Evolutionary conservation across 1,140 invertebrate species (phyloP).

Genomic region (Brachionus koreanus): DNA sequence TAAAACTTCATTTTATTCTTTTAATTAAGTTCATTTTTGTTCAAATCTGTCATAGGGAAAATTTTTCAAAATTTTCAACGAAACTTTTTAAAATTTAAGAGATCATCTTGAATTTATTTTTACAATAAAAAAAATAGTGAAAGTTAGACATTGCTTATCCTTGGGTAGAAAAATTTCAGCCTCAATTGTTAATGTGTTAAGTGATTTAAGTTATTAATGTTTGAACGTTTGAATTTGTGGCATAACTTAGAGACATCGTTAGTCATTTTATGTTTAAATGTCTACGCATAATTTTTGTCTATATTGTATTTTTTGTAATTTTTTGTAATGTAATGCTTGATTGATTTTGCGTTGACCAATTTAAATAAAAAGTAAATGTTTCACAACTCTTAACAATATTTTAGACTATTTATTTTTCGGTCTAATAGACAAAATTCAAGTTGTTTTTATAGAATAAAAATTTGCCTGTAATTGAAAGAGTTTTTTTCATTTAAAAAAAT

Average conservation of each 20-base stretch:
- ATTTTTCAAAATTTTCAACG: background rate
- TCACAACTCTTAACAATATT: background rate
- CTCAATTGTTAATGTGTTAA: background rate
- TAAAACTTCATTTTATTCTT: background rate
- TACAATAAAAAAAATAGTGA: background rate
- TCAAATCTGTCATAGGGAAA: background rate
- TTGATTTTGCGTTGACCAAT: background rate
- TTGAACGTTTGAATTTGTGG: background rate
- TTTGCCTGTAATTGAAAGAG: background rate
- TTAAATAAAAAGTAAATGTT: background rate
- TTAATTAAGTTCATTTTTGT: background rate
- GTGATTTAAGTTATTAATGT: slow-evolving; percentile 7
- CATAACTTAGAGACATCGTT: slow-evolving; percentile 20
- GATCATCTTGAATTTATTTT: background rate
- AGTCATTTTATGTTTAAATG: slow-evolving; percentile 11
- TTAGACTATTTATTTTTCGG: background rate
- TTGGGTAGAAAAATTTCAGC: background rate
- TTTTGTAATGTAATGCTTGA: slow-evolving; percentile 17
- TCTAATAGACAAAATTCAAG: background rate
- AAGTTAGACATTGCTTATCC: background rate
- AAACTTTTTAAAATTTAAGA: background rate
- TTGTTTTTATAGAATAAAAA: background rate
- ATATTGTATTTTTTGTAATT: slow-evolving; percentile 36
- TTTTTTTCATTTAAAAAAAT: background rate
- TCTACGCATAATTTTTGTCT: slow-evolving; percentile 39